phyloP scores from a whole-genome alignment of 2,797 vertebrate genomes.

The Danionella dracula region DNA sequence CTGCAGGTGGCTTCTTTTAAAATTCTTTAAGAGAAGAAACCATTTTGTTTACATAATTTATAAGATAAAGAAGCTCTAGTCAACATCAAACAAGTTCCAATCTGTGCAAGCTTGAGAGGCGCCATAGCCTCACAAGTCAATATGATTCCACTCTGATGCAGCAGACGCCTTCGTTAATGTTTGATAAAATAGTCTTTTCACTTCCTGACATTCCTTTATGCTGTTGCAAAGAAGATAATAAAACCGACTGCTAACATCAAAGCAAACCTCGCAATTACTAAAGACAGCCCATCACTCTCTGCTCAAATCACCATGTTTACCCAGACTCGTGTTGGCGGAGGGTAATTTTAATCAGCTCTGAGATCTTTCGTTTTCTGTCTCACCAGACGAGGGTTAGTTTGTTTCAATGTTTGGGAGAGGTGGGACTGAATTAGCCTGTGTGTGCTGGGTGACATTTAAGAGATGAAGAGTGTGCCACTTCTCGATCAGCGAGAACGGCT shows the following conservation, averaged over 20 bases:
- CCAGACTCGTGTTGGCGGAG: slow-evolving; percentile 48
- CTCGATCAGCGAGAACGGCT: slow-evolving; percentile 8
- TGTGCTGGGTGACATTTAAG: slow-evolving; percentile 26
- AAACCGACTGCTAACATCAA: slow-evolving; percentile 23
- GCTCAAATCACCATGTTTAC: slow-evolving; percentile 52
- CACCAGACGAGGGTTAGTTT: slow-evolving; percentile 25
- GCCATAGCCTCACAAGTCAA: neutral
- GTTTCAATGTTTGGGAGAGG: slow-evolving; percentile 32
- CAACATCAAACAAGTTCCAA: neutral
- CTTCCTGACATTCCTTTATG: slow-evolving; percentile 30
- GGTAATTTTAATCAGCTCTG: slow-evolving; percentile 66
- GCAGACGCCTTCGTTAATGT: slow-evolving; percentile 25
- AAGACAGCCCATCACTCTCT: slow-evolving; percentile 32
- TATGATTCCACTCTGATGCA: slow-evolving; percentile 12
- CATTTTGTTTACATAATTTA: neutral
- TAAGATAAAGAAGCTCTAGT: no score
- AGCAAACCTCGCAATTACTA: slow-evolving; percentile 35
- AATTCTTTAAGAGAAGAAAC: neutral
- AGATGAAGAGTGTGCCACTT: slow-evolving; percentile 9
- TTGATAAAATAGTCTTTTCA: slow-evolving; percentile 29
- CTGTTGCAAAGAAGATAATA: slow-evolving; percentile 12
- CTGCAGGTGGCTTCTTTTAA: no score
- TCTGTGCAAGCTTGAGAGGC: slow-evolving; percentile 5
- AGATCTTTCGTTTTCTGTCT: slow-evolving; percentile 4
- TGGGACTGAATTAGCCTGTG: slow-evolving; percentile 26